Conservation (phyloP, 2,797 vertebrate genomes). For the Pantherophis alleghaniensis region DNA sequence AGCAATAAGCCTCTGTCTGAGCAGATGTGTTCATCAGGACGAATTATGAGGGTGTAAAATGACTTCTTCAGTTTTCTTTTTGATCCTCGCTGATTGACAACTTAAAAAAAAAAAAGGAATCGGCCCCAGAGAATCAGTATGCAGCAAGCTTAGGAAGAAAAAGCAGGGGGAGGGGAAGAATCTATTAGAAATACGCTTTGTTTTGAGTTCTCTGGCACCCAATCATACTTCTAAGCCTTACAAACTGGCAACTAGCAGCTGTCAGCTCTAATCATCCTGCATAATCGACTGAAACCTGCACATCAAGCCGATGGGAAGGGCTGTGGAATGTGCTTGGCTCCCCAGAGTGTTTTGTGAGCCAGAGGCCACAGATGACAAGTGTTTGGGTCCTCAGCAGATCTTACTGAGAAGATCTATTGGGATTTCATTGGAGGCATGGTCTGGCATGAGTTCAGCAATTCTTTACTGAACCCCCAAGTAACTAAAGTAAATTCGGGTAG, state of each 20-base stretch:
- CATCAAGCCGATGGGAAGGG: not conserved
- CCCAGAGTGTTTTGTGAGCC: not conserved
- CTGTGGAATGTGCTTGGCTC: not conserved
- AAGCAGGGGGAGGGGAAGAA: not conserved
- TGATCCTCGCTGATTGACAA: conserved; percentile 38
- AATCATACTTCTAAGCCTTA: conserved; percentile 32
- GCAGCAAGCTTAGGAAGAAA: not conserved
- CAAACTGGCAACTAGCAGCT: conserved; percentile 18
- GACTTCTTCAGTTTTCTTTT: conserved; percentile 25
- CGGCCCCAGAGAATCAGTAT: conserved; percentile 11
- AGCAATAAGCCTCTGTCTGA: conserved; percentile 16
- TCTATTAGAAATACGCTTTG: conserved; percentile 28
- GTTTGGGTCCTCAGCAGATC: not conserved
- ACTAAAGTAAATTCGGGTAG: not conserved
- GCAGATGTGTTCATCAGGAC: conserved; percentile 28
- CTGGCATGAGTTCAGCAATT: not conserved
- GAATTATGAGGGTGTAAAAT: conserved; percentile 39
- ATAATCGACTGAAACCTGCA: conserved; percentile 20
- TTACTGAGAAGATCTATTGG: not conserved
- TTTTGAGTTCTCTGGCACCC: conserved; percentile 27
- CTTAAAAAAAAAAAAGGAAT: not conserved
- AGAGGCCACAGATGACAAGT: conserved; percentile 5
- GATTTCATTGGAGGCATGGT: not conserved
- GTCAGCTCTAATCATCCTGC: conserved; percentile 16
- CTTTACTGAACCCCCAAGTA: not conserved